phyloP scores from a whole-genome alignment of 53 echinoderm and acorn worm species.

The Temnopleurus reevesii region DNA sequence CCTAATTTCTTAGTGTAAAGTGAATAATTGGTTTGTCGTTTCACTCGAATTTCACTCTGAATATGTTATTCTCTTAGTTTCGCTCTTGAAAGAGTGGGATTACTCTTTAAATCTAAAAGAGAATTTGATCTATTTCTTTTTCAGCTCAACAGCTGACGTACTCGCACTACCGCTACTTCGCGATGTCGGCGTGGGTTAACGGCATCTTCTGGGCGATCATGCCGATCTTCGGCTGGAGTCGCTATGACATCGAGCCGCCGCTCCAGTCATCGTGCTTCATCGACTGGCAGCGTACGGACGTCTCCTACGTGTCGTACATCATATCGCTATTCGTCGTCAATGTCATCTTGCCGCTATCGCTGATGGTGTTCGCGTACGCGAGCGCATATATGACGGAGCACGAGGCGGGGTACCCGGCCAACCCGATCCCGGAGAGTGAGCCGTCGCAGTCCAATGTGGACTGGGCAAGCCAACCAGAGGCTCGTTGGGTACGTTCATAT shows the following conservation, averaged over 20 bases:
- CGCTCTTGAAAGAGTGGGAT: too few species aligned
- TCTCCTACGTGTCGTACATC: conserved; percentile 74
- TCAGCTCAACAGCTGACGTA: conserved; percentile 59
- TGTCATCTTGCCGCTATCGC: conserved; percentile 69
- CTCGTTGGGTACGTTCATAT: conserved; percentile 27
- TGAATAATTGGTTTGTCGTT: too few species aligned
- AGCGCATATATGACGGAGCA: conserved; percentile 53
- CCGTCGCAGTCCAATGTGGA: conserved; percentile 48
- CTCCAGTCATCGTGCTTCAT: conserved; percentile 68
- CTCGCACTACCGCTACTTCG: conserved; percentile 60
- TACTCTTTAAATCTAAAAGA: too few species aligned
- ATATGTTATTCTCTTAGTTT: too few species aligned
- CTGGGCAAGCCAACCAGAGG: conserved; percentile 78
- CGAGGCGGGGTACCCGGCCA: background rate
- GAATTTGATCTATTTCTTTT: too few species aligned
- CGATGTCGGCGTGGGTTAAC: conserved; percentile 61
- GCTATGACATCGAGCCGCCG: conserved; percentile 64
- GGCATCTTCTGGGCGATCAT: conserved; percentile 86
- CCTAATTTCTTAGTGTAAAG: too few species aligned
- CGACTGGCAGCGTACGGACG: conserved; percentile 71
- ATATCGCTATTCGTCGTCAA: conserved; percentile 62
- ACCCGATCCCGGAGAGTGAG: conserved; percentile 14
- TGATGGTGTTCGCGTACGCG: conserved; percentile 73
- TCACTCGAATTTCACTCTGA: too few species aligned
- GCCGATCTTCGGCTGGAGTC: conserved; percentile 84